These are phyloP conservation scores for Chrysopa pallens DNA, from an alignment of 1,140 invertebrate genomes.

Conservation along the genomic window DNA sequence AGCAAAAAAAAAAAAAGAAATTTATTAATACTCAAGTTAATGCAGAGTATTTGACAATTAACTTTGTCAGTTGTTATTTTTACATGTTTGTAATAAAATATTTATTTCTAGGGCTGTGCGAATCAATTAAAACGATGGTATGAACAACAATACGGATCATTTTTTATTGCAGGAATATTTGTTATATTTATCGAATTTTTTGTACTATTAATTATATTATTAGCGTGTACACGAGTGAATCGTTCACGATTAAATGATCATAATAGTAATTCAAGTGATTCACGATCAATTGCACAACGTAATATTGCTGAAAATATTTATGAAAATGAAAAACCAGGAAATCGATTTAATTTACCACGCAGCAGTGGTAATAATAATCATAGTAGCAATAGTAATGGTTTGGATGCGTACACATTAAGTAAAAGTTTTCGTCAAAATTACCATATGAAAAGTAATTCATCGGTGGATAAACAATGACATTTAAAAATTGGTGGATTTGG, in stretches of 20 bases:
- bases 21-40: too few relatives aligned
- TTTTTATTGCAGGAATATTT: conserved; percentile 42
- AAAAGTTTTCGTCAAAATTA: conserved; percentile 20
- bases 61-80: too few relatives aligned
- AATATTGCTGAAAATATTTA: conserved; percentile 1
- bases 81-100: background rate
- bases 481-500: conserved; percentile 9
- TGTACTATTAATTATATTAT: conserved; percentile 44
- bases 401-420: conserved; percentile 18
- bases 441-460: conserved; percentile 10
- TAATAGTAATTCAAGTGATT: conserved; percentile 10
- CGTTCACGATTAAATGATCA: conserved; percentile 11
- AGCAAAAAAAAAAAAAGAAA: too few relatives aligned
- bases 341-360: background rate
- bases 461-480: conserved; percentile 14
- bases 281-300: background rate
- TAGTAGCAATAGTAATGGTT: conserved; percentile 11
- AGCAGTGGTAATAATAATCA: too few relatives aligned
- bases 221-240: conserved; percentile 39
- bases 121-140: conserved; percentile 56
- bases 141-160: conserved; percentile 50
- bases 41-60: too few relatives aligned
- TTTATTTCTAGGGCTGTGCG: conserved; percentile 43
- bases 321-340: conserved; percentile 2
- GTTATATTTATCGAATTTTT: conserved; percentile 48